Evolutionary conservation across 2,113 vertebrate genomes (phyloP).

Genomic region (Telmatochromis sp.): DNA sequence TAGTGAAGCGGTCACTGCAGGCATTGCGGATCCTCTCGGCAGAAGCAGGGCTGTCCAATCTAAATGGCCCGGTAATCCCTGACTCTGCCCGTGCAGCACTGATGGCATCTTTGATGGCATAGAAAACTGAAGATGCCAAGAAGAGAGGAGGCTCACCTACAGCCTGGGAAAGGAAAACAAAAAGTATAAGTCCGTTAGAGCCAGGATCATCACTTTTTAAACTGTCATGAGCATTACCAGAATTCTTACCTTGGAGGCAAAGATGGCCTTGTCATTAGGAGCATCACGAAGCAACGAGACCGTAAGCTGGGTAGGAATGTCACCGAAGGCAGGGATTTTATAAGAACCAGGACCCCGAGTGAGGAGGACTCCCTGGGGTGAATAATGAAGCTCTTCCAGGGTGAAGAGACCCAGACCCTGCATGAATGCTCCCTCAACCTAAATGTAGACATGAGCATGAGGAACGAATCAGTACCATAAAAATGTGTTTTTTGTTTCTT

Average conservation of each 20-base stretch:
- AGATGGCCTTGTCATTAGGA: constrained; percentile 82
- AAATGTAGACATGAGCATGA: neutral
- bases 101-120: constrained; percentile 91
- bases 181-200: neutral
- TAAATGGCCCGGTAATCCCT: constrained; percentile 68
- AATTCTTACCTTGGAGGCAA: constrained; percentile 79
- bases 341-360: constrained; percentile 92
- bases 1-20: constrained; percentile 85
- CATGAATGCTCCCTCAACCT: constrained; percentile 92
- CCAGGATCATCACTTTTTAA: neutral
- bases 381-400: constrained; percentile 90
- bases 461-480: neutral
- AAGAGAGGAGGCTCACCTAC: constrained; percentile 94
- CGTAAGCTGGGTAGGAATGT: constrained; percentile 81
- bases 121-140: constrained; percentile 88
- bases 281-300: constrained; percentile 89
- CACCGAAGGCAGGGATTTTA: constrained; percentile 91
- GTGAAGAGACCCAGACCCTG: constrained; percentile 95
- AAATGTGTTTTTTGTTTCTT: neutral
- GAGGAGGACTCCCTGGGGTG: constrained; percentile 80
- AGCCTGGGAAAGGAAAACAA: constrained; percentile 65
- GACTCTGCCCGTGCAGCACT: constrained; percentile 68
- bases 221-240: fast-evolving
- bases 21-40: constrained; percentile 89
- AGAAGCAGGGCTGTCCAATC: constrained; percentile 89